Evolutionary conservation across 2,797 vertebrate genomes (phyloP).

Genomic region (Chrosomus eos): DNA sequence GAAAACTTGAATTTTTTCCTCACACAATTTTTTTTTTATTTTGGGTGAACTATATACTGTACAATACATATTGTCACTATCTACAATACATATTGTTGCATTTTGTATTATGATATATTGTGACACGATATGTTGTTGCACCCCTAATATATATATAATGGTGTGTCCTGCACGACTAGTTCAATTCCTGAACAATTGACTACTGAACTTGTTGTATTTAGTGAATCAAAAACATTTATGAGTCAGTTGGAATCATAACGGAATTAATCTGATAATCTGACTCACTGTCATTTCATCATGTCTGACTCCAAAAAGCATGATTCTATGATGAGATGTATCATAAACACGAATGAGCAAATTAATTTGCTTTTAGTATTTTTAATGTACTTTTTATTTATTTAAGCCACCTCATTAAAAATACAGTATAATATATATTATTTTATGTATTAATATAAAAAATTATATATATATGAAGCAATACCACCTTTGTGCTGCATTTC

Average conservation of each 20-base stretch:
- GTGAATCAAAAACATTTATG: background rate
- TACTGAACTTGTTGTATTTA: background rate
- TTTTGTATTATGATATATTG: too few relatives aligned
- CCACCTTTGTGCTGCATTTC: background rate
- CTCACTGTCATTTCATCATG: background rate
- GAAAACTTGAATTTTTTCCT: too few relatives aligned
- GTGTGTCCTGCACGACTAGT: background rate
- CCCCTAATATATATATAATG: too few relatives aligned
- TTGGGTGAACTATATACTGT: too few relatives aligned
- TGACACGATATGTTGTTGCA: too few relatives aligned
- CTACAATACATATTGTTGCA: too few relatives aligned
- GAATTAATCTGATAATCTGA: background rate
- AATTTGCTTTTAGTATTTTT: background rate
- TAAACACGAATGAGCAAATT: background rate
- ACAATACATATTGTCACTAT: too few relatives aligned
- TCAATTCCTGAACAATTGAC: background rate
- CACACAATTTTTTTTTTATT: too few relatives aligned
- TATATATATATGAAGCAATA: background rate
- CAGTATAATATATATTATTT: background rate
- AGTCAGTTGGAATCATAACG: background rate
- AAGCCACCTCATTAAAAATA: background rate
- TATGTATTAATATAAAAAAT: background rate
- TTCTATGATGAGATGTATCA: background rate
- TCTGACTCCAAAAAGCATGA: background rate
- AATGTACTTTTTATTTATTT: background rate